Percentiles rank a stretch among this genome's conserved stretches.
phyloP scores from a whole-genome alignment of 2,113 vertebrate species.

The Equus przewalskii region DNA sequence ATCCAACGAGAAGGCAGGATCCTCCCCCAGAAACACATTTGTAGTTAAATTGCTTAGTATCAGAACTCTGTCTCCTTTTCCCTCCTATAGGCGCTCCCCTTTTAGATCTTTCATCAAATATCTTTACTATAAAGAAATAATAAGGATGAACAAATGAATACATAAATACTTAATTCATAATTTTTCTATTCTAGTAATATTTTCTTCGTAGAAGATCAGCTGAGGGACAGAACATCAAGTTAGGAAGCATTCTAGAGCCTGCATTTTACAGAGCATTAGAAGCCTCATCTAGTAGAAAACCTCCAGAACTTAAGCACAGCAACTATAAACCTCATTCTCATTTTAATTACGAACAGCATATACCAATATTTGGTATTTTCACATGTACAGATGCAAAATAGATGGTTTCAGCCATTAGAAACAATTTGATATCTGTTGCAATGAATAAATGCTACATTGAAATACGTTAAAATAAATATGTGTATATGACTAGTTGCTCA shows the following conservation, averaged over 20 bases:
- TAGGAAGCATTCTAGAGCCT: background rate
- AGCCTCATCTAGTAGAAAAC: background rate
- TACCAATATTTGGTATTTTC: background rate
- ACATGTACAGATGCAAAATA: background rate
- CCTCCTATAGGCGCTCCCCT: constrained; percentile 57
- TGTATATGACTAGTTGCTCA: background rate
- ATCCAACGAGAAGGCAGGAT: constrained; percentile 79
- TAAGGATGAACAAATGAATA: background rate
- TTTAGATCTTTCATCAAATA: constrained; percentile 73
- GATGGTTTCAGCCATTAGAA: background rate
- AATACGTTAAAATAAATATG: background rate
- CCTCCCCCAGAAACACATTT: constrained; percentile 79
- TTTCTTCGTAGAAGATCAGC: background rate
- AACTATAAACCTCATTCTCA: background rate
- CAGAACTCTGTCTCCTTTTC: constrained; percentile 67
- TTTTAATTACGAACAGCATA: background rate
- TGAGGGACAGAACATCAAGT: background rate
- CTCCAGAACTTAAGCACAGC: background rate
- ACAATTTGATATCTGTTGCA: background rate
- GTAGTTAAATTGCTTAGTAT: constrained; percentile 78
- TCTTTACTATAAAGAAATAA: constrained; percentile 57
- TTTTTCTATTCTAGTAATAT: background rate
- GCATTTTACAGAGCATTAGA: background rate
- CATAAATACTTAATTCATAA: background rate
- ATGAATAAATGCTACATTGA: background rate